These are phyloP conservation scores for Whitmania pigra DNA, from an alignment of 1,140 invertebrate species.

Conservation along the genomic window DNA sequence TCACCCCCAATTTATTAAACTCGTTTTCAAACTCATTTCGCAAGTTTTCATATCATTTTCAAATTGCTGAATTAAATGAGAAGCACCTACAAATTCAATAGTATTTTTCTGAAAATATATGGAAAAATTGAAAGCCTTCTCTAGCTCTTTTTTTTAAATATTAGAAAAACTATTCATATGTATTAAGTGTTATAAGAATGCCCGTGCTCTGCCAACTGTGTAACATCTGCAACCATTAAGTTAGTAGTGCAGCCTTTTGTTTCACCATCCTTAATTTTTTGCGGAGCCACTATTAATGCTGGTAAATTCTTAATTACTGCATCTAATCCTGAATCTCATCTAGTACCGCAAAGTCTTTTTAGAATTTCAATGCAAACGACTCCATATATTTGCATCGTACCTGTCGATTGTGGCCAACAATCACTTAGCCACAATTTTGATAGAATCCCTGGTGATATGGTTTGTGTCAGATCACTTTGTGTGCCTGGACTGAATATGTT, in stretches of 20 bases:
- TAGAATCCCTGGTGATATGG: too few relatives aligned
- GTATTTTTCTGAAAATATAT: constrained; percentile 17
- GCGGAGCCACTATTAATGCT: constrained; percentile 6
- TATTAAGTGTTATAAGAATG: too few relatives aligned
- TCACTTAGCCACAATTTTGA: too few relatives aligned
- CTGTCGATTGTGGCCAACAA: too few relatives aligned
- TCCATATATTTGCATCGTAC: constrained; percentile 1
- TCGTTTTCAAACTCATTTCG: constrained; percentile 11
- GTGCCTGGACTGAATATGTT: too few relatives aligned
- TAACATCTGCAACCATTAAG: background rate
- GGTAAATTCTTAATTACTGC: background rate
- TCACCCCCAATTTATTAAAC: constrained; percentile 12
- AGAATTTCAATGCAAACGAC: constrained; percentile 5
- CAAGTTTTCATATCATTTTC: too few relatives aligned
- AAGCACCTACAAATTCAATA: constrained; percentile 14
- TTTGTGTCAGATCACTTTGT: too few relatives aligned
- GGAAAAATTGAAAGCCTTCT: constrained; percentile 1
- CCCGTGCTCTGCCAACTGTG: background rate
- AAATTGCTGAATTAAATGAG: constrained; percentile 18
- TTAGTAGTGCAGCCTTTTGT: constrained; percentile 5
- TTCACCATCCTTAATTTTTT: constrained; percentile 7
- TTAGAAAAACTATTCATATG: constrained; percentile 14
- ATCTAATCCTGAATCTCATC: too few relatives aligned
- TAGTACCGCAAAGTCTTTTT: constrained; percentile 9
- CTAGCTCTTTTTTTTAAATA: constrained; percentile 5